Base-by-base conservation (phyloP, 2,888 invertebrate species). In the Suillia variegata region DNA sequence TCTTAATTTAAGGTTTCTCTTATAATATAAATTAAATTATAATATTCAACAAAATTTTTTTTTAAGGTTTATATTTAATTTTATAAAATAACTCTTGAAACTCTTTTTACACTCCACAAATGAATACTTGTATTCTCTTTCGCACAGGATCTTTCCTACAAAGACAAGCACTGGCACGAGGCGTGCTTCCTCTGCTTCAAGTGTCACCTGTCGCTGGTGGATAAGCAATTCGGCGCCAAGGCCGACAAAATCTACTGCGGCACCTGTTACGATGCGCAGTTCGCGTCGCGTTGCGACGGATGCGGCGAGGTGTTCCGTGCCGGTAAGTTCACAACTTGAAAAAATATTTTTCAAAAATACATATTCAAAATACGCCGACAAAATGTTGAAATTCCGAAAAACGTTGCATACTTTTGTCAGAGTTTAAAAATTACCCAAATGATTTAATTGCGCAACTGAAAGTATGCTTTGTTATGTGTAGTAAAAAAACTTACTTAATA, bases 81-180 rank as follows among this genome's bases (percentile, higher is more conserved):
- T n/a, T n/a, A n/a, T n/a, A n/a, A n/a, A n/a, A n/a, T n/a, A n/a
- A n/a, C n/a, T n/a, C n/a, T n/a, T n/a, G n/a, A n/a, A n/a, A n/a
- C n/a, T n/a, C n/a, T n/a, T n/a, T n/a, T n/a, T n/a, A n/a, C n/a
- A n/a, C n/a, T n/a, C n/a, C n/a, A n/a, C n/a, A n/a, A n/a, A n/a
- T n/a, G n/a, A n/a, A n/a, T 38, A 10, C 38, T 13, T 38, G 38
- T 38, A 31, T 8, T 12, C 12, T 31, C 31, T 8, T 12, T 31
- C 31, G 12, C 31, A 31, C 12, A 99, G 98, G 99, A 99, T 86
- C 88, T 99, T 85, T 98, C 98, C 71, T 99, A 99, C 89, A 99
- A 99, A 86, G 98, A 99, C 85, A 96, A 97, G 87, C 99, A 99
- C 85, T 99, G 99, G 99, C 99, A 99, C 84, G 98, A 99, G 85